Percentiles rank a stretch among this genome's conserved stretches.
These are phyloP conservation scores for Sardinella longiceps DNA, from an alignment of 2,797 vertebrate species.

Conservation along the genomic window DNA sequence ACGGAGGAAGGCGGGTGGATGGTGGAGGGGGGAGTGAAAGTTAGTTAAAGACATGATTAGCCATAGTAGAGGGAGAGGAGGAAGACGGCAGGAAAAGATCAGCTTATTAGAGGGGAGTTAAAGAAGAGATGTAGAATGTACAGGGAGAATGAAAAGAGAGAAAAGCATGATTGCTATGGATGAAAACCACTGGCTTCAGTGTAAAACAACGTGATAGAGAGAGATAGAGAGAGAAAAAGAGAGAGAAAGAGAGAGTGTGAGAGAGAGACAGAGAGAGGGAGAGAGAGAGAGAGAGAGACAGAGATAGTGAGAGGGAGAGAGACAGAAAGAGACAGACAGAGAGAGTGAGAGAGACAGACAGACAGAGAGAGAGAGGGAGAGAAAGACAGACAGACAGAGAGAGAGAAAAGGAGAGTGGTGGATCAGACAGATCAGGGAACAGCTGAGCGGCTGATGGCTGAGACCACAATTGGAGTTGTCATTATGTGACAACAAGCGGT, in stretches of 20 bases:
- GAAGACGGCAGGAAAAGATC: neutral
- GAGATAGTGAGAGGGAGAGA: too few species aligned
- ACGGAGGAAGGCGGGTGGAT: neutral
- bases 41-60: constrained; percentile 16
- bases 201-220: neutral
- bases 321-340: neutral
- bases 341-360: neutral
- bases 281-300: neutral
- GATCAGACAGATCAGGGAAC: neutral
- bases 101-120: neutral
- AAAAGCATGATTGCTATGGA: neutral
- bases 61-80: neutral
- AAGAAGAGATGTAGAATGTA: neutral
- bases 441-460: neutral
- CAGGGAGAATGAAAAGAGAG: neutral
- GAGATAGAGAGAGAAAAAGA: neutral
- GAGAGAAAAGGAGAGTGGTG: neutral
- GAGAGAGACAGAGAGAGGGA: neutral
- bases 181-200: neutral
- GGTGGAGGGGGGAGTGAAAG: neutral
- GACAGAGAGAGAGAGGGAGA: neutral
- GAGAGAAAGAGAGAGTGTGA: neutral
- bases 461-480: constrained; percentile 29
- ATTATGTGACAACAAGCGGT: constrained; percentile 19
- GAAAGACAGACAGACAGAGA: too few species aligned